Conservation (phyloP, 2,113 vertebrate genomes). For the Epinephelus moara region DNA sequence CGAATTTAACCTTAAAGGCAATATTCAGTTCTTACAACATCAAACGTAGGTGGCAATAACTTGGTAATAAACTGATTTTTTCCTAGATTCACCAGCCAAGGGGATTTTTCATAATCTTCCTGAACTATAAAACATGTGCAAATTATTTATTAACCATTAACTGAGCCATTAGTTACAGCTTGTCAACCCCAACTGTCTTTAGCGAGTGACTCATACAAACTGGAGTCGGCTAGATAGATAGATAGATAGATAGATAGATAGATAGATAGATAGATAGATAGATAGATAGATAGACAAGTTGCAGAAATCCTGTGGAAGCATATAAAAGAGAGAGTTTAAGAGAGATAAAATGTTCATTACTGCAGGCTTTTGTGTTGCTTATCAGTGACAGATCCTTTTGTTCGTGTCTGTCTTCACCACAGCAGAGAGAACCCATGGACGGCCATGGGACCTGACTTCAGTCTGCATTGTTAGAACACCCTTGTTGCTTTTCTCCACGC, state of each 20-base stretch:
- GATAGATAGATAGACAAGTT: not conserved
- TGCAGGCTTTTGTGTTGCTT: conserved; percentile 37
- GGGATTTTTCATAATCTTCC: no score
- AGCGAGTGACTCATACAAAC: no score
- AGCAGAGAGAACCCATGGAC: conserved; percentile 10
- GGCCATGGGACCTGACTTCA: conserved; percentile 33
- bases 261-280: conserved; percentile 13
- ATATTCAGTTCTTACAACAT: not conserved
- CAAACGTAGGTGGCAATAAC: not conserved
- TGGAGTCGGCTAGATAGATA: not conserved
- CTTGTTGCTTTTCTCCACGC: conserved; percentile 38
- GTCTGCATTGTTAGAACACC: conserved; percentile 42
- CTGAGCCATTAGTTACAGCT: conserved; percentile 1
- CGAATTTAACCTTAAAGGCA: conserved; percentile 8
- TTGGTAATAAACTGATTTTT: conserved; percentile 4
- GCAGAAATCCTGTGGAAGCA: not conserved
- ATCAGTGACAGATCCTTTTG: conserved; percentile 53
- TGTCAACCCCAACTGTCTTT: not conserved
- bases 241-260: conserved; percentile 11
- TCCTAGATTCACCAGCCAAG: no score
- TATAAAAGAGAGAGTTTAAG: conserved; percentile 16
- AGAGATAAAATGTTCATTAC: conserved; percentile 29
- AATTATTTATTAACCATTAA: conserved; percentile 12
- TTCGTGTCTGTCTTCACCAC: conserved; percentile 38
- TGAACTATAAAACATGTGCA: not conserved